Base-by-base conservation (phyloP, 37 sponge, comb jelly and placozoan genomes). In the Aplysina aerophoba region DNA sequence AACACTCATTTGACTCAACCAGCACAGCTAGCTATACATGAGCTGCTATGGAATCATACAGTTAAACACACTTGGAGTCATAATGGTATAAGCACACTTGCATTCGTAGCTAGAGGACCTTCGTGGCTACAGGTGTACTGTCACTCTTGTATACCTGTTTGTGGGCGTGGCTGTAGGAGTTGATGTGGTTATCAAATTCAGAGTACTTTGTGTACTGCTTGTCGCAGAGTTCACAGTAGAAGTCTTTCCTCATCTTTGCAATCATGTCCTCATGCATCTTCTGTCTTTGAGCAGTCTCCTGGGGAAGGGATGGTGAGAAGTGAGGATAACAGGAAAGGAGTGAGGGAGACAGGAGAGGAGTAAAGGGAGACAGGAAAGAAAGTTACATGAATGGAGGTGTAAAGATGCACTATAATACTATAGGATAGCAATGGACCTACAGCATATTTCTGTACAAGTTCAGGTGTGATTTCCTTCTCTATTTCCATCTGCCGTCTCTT, bases 121-220 rank as follows among this genome's bases (percentile, higher is more conserved):
- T n/a, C n/a, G n/a, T n/a, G n/a, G n/a, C n/a, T n/a, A n/a, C n/a
- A n/a, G n/a, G n/a, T n/a, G n/a, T n/a, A n/a, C n/a, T n/a, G n/a
- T n/a, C n/a, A 8, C 22, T 34, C 92, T 73, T 30, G n/a, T n/a
- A n/a, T n/a, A 95, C 96, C 80, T 93, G 96, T 73, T 82, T 79
- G 86, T 96, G 97, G 63, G 93, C 94, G 37, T 96, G 97, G 78
- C 85, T 87, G 64, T 96, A 96, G 15, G 97, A 96, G 79, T 96
- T 96, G 84, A 96, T 83, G 81, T 96, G 97, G 80, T 96, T 96
- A 72, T 96, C 97, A 66, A 79, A 94, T 53, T 96, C 92, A 0
- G 88, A 86, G 81, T 96, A 96, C 59, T 91, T 96, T 24, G 44
- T 86, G 88, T 96, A 96, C 87, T 96, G 97, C 58, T 93, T 89